Base-by-base conservation (phyloP, 2,113 vertebrate genomes). In the Pseudonaja textilis region DNA sequence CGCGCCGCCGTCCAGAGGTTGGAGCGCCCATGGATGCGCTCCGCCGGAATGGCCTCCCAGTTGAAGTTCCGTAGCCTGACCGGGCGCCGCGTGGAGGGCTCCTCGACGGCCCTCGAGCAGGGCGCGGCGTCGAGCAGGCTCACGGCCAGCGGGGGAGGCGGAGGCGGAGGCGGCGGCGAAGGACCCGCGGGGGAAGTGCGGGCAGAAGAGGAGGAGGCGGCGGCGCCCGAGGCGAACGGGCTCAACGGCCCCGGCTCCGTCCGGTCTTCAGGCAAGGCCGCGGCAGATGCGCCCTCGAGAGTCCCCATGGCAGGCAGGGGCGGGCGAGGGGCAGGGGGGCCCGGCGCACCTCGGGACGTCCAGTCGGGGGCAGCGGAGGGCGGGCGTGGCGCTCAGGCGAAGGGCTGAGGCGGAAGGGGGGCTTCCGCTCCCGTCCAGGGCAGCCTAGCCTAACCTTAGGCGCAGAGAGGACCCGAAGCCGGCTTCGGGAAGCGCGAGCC, bases 1-100 rank as follows among this genome's bases (percentile, higher is more conserved):
- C 86, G 95, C 96, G 56, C 98, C 4, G 89, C 92, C 0, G 98
- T 98, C 98, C 98, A 98, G 89, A 98, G 97, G 92, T 98, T 98
- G 93, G 95, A 96, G 52, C 97, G 98, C 90, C 98, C 98, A 20
- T 96, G 52, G 45, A 98, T 98, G 0, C 95, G 97, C 86, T 98
- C 95, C 26, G 97, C 97, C 5, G 98, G 98, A n/a, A 98, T 96
- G 4, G 97, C 96, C 10, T 98, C 98, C 98, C 98, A 98, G 97
- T 98, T 98, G 74, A 98, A 98, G 93, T 97, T 98, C 52, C 98
- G 97, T 96, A 98, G 64, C 94, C 52, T 97, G 92, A 29, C 61
- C 7, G 97, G 97, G 50, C 95, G 94, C 25, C 94, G 95, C 26
- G 23, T 95, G 1, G 25, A 8, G 14, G 14, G 4, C 4, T 18